Evolutionary conservation across 2,113 vertebrate genomes (phyloP).

Genomic region (Misgurnus mizolepis): DNA sequence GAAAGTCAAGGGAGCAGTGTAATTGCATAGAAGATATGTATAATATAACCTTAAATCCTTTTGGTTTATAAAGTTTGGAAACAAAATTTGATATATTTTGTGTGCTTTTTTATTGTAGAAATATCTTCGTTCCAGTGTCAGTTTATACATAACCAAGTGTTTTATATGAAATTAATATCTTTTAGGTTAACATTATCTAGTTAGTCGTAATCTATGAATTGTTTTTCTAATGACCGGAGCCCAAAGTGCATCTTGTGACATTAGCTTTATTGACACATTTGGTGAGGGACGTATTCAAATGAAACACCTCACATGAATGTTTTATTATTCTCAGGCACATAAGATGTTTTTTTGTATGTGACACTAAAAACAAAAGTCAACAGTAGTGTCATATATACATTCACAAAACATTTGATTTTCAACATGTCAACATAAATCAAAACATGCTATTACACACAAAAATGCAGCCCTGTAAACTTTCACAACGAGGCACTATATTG

Average conservation of each 20-base stretch:
- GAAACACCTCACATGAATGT: constrained; percentile 23
- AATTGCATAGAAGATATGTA: constrained; percentile 39
- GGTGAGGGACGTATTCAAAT: neutral
- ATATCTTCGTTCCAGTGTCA: neutral
- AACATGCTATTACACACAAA: constrained; percentile 46
- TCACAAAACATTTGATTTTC: constrained; percentile 45
- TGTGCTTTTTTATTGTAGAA: neutral
- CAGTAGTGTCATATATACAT: constrained; percentile 70
- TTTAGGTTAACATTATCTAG: neutral
- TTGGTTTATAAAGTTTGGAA: constrained; percentile 47
- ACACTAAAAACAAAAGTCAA: constrained; percentile 52
- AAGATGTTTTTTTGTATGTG: constrained; percentile 60
- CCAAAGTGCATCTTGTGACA: neutral
- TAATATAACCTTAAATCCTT: constrained; percentile 41
- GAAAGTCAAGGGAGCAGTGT: constrained; percentile 18
- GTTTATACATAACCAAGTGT: too few relatives aligned
- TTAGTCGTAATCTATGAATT: neutral
- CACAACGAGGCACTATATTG: constrained; percentile 47
- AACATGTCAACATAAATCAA: constrained; percentile 28
- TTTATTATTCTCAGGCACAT: constrained; percentile 81
- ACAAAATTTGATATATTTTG: neutral
- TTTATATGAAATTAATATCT: neutral
- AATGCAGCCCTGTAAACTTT: constrained; percentile 50
- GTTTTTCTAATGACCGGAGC: neutral
- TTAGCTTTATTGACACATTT: neutral